A percentile compares a stretch with the other conserved stretches of the same genome.
Evolutionary conservation across 2,113 vertebrate genomes (phyloP).

Genomic region (Cervus canadensis): DNA sequence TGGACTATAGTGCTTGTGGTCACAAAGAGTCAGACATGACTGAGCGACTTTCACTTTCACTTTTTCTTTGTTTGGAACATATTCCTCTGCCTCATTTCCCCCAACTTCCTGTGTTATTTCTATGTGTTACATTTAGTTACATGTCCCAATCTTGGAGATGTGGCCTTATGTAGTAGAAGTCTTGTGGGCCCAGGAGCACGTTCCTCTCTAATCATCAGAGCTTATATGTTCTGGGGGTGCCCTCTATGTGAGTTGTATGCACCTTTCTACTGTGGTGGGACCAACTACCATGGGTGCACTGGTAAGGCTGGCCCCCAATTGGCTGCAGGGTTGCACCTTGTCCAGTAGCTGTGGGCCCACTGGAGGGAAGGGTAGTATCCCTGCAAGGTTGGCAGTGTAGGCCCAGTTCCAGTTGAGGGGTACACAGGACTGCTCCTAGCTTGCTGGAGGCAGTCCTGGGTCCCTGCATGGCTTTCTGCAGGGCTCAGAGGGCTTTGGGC

Average conservation of each 20-base stretch:
- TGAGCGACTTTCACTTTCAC: neutral
- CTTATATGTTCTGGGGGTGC: neutral
- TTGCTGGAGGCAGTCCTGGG: neutral
- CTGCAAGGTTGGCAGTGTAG: neutral
- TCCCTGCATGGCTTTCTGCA: neutral
- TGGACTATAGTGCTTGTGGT: neutral
- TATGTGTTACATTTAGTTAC: neutral
- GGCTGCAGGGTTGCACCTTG: neutral
- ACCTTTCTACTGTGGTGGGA: neutral
- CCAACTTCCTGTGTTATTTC: neutral
- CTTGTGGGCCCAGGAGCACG: neutral
- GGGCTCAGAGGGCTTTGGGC: neutral
- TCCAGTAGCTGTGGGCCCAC: neutral
- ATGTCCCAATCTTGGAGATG: neutral
- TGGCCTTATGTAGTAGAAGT: neutral
- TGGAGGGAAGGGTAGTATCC: neutral
- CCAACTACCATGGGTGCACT: neutral
- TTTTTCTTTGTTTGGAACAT: neutral
- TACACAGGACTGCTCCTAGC: neutral
- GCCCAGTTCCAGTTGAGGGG: neutral
- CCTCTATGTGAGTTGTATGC: neutral
- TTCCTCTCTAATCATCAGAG: neutral
- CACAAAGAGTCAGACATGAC: neutral
- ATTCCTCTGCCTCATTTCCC: neutral
- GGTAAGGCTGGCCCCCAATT: neutral